Evolutionary conservation across 2,797 vertebrate species (phyloP).

Genomic region (Podarcis lilfordi): DNA sequence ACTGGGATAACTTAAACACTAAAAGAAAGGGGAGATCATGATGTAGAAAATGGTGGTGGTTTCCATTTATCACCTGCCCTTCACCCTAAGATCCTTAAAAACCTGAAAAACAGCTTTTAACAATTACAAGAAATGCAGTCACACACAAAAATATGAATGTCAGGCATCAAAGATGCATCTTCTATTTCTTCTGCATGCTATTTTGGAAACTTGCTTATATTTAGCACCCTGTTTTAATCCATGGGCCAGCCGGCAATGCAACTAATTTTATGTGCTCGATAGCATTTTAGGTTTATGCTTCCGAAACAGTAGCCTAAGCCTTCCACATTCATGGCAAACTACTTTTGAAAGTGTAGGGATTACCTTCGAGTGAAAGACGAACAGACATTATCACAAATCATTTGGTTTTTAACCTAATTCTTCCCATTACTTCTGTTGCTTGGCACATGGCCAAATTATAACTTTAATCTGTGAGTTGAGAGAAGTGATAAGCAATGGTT

Average conservation of each 20-base stretch:
- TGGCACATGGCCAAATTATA: constrained; percentile 15
- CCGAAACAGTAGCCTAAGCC: neutral
- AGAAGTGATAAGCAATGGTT: neutral
- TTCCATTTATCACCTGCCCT: no score
- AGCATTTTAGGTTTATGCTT: neutral
- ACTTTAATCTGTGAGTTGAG: constrained; percentile 12
- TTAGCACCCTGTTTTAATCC: neutral
- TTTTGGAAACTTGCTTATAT: neutral
- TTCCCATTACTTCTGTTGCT: neutral
- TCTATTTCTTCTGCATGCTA: neutral
- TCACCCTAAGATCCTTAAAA: no score
- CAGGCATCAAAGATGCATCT: no score
- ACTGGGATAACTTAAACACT: neutral
- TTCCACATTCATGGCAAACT: neutral
- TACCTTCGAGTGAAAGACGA: neutral
- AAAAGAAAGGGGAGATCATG: neutral
- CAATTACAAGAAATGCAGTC: no score
- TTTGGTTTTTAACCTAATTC: neutral
- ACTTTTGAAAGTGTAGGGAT: neutral
- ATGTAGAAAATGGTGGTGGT: no score
- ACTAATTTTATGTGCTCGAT: neutral
- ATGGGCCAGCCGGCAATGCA: neutral
- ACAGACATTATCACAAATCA: neutral
- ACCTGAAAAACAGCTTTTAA: no score
- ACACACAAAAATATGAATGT: no score